phyloP scores from a whole-genome alignment of 1,140 invertebrate species.

The Halyomorpha halys region DNA sequence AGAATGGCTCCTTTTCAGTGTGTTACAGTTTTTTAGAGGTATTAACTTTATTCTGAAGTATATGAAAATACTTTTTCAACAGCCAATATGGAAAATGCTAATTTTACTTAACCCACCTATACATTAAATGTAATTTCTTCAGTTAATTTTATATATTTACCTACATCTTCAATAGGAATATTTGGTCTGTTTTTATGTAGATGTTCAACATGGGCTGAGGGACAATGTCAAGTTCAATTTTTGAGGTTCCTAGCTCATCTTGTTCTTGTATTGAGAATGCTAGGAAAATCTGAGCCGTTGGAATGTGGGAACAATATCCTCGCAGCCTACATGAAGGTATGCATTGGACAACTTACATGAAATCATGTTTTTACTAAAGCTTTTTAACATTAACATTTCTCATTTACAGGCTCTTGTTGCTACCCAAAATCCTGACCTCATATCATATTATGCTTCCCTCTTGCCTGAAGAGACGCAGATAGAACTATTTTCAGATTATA shows the following conservation, averaged over 20 bases:
- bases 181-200: background rate
- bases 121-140: too few species aligned
- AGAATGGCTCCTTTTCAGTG: too few species aligned
- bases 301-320: constrained; percentile 62
- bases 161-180: too few species aligned
- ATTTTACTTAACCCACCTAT: too few species aligned
- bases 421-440: constrained; percentile 59
- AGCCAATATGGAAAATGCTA: too few species aligned
- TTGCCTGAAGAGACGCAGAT: constrained; percentile 61
- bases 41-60: too few species aligned
- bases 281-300: constrained; percentile 56
- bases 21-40: too few species aligned
- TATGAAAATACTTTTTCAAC: too few species aligned
- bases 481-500: constrained; percentile 62
- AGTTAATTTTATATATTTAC: too few species aligned
- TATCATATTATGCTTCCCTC: constrained; percentile 74
- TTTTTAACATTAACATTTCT: constrained; percentile 17
- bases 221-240: constrained; percentile 29
- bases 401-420: constrained; percentile 59
- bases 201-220: constrained; percentile 30
- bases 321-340: constrained; percentile 49
- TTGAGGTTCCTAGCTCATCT: constrained; percentile 66
- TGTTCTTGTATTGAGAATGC: constrained; percentile 65
- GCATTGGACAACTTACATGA: background rate
- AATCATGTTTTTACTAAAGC: background rate